Base-by-base conservation (phyloP, 2,888 invertebrate genomes). In the Zele albiditarsus region DNA sequence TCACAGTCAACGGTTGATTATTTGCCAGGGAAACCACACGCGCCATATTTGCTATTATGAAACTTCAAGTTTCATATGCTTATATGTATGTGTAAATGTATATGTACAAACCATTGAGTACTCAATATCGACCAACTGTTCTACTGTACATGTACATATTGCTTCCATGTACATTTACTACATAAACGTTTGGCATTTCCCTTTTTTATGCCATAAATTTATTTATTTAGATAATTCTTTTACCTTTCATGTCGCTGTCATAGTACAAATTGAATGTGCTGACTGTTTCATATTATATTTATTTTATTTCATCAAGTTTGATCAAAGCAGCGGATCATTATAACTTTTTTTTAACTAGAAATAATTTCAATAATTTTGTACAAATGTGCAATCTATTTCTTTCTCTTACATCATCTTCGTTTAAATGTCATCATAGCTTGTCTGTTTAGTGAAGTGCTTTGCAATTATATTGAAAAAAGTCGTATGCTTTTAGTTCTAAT, bases 1-100 rank as follows among this genome's bases (percentile, higher is more conserved):
- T 63, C 10, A 58, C 20, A 58, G 58, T 38, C 49, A 38, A 42
- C 28, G 27, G 62, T 71, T 58, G 70, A 71, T 42, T 68, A 68
- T 68, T 68, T 49, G 53, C 27, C n/a, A n/a, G 28, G 46, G 20
- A 16, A 49, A 16, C 53, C 31, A 20, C 20, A 12, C 20, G 20
- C 46, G 31, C 31, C 25, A 68, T 25, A 49, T 67, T 27, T 46
- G n/a, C 28, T 49, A 14, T 23, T 5, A 68, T 49, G 28, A 53
- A 68, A 31, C 68, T 68, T 20, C n/a, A 23, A 42, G 53, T 46
- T 49, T 49, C 53, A 53, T 46, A 46, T 46, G n/a, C n/a, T 20
- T 3, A 31, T 63, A 63, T 20, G 8, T 23, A 63, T 33, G 63
- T n/a, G n/a, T 46, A n/a, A n/a, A 14, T 46, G 46, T 46, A n/a